Evolutionary conservation across 2,888 invertebrate genomes (phyloP).

Genomic region (Aspidapion aeneum): DNA sequence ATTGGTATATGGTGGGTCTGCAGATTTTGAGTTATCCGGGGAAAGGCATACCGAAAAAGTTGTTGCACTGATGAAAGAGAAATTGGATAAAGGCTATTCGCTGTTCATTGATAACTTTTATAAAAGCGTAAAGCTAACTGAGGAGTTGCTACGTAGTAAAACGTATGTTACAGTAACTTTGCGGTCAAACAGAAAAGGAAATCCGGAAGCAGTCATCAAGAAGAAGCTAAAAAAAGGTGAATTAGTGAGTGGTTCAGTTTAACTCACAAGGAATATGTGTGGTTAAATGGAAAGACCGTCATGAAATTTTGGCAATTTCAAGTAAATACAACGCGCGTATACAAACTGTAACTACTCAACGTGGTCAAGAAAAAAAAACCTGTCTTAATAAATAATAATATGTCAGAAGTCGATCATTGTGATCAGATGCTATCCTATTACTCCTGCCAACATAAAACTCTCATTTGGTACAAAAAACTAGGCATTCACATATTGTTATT

Average conservation of each 20-base stretch:
- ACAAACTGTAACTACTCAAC: conserved; percentile 13
- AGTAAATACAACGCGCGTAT: conserved; percentile 24
- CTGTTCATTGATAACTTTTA: conserved; percentile 32
- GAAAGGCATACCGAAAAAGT: conserved; percentile 19
- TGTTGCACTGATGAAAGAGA: conserved; percentile 18
- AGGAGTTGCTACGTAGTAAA: conserved; percentile 20
- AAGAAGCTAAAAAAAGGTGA: conserved; percentile 26
- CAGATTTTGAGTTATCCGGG: conserved; percentile 16
- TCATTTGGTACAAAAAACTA: conserved; percentile 26
- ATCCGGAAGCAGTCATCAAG: conserved; percentile 21
- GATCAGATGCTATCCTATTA: conserved; percentile 28
- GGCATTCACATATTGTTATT: conserved; percentile 25
- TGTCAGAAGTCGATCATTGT: conserved; percentile 22
- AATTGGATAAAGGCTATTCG: conserved; percentile 22
- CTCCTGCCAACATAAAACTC: conserved; percentile 24
- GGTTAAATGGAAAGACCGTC: conserved; percentile 27
- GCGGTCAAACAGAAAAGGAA: conserved; percentile 21
- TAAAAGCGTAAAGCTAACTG: conserved; percentile 25
- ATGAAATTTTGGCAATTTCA: conserved; percentile 27
- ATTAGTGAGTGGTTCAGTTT: conserved; percentile 8
- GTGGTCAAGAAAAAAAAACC: conserved; percentile 14
- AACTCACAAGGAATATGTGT: conserved; percentile 18
- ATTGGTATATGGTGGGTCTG: conserved; percentile 20
- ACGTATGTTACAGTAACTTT: conserved; percentile 27
- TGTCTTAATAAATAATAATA: conserved; percentile 24